These are phyloP conservation scores for Glandiceps talaboti DNA, from an alignment of 53 echinoderm and acorn worm species.

Conservation along the genomic window DNA sequence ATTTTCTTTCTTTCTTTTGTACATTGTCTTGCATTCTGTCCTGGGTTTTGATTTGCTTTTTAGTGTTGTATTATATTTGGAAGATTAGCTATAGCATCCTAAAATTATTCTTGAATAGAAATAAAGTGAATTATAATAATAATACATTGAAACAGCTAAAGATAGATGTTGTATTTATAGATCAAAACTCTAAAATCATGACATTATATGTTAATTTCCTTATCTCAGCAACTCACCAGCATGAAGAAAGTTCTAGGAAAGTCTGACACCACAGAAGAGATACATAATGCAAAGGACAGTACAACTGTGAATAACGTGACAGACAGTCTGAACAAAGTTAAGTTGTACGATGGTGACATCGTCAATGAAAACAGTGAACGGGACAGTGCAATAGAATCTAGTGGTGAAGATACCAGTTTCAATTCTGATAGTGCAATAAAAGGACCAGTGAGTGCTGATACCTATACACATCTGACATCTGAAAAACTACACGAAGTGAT, in stretches of 20 bases:
- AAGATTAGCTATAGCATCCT: too few relatives aligned
- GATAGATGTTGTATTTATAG: too few relatives aligned
- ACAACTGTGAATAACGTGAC: not conserved
- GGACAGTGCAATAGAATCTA: not conserved
- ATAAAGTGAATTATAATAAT: too few relatives aligned
- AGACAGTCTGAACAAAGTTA: not conserved
- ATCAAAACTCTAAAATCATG: too few relatives aligned
- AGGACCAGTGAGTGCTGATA: not conserved
- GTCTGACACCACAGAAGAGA: not conserved
- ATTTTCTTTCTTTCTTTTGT: too few relatives aligned
- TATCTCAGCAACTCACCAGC: constrained; percentile 74
- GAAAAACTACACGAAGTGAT: constrained; percentile 44
- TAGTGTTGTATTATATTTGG: too few relatives aligned
- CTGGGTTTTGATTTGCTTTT: too few relatives aligned
- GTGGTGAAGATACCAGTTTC: not conserved
- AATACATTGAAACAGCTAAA: too few relatives aligned
- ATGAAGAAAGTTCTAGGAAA: constrained; percentile 57
- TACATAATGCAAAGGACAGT: constrained; percentile 5
- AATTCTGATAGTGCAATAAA: not conserved
- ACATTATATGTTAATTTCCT: too few relatives aligned
- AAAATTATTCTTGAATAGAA: too few relatives aligned
- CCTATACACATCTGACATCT: not conserved
- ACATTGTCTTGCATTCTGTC: too few relatives aligned
- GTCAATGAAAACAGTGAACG: not conserved
- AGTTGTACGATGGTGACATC: not conserved